Conservation (phyloP, 2,888 invertebrate species). For the Achlya flavicornis region DNA sequence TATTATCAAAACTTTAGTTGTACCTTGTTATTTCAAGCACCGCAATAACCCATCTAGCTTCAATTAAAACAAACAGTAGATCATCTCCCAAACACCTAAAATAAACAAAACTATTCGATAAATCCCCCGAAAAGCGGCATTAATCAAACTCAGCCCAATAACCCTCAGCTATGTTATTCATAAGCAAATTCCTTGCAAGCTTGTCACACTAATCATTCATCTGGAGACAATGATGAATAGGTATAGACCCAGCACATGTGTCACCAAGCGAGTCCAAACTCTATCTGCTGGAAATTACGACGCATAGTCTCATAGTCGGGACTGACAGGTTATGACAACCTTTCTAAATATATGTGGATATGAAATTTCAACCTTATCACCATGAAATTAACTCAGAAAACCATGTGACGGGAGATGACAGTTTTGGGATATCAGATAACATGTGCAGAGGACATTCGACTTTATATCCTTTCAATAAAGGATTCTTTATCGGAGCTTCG, state of each 20-base stretch:
- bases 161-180: slow-evolving; percentile 40
- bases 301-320: background rate
- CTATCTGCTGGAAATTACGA: background rate
- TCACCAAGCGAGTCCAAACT: background rate
- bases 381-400: slow-evolving; percentile 6
- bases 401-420: slow-evolving; percentile 2
- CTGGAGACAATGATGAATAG: slow-evolving; percentile 55
- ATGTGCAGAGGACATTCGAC: slow-evolving; percentile 1
- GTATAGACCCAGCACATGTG: slow-evolving; percentile 32
- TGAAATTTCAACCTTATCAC: slow-evolving; percentile 3
- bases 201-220: slow-evolving; percentile 66
- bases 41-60: background rate
- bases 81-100: background rate
- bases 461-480: background rate
- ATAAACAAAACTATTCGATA: slow-evolving; percentile 7
- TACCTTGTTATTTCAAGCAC: background rate
- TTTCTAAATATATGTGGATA: background rate
- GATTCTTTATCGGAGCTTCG: background rate
- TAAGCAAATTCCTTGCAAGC: slow-evolving; percentile 45
- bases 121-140: slow-evolving; percentile 24
- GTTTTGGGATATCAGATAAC: slow-evolving; percentile 4
- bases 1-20: background rate
- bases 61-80: slow-evolving; percentile 1
- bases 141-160: slow-evolving; percentile 47
- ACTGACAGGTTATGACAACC: background rate